phyloP scores from a whole-genome alignment of 2,113 vertebrate genomes.

The Erpornis zantholeuca region DNA sequence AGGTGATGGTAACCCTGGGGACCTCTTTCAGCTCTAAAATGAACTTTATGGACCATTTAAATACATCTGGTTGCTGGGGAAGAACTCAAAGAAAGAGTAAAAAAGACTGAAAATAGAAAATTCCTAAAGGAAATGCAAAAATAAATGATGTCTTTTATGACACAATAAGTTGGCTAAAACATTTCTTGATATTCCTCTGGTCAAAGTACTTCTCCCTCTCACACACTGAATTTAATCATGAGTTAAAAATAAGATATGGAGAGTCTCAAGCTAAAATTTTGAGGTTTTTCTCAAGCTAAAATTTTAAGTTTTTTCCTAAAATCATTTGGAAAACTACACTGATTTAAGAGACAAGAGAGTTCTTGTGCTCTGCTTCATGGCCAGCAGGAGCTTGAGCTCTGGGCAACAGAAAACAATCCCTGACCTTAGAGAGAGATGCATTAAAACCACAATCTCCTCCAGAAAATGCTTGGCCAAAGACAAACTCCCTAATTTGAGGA shows the following conservation, averaged over 20 bases:
- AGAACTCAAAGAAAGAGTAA: neutral
- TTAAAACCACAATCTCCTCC: neutral
- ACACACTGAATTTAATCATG: rapidly evolving
- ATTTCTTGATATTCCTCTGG: neutral
- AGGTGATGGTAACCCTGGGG: neutral
- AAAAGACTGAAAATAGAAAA: neutral
- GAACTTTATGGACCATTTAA: neutral
- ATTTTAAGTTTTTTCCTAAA: neutral
- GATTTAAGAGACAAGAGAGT: neutral
- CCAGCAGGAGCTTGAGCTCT: neutral
- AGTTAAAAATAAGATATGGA: neutral
- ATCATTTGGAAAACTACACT: rapidly evolving
- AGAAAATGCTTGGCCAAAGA: neutral
- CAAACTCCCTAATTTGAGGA: neutral
- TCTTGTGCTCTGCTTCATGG: neutral
- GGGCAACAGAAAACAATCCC: neutral
- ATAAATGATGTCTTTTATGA: neutral
- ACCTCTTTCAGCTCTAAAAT: neutral
- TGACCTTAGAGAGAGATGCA: neutral
- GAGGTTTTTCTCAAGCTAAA: neutral
- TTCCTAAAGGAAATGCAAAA: neutral
- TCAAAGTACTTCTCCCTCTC: neutral
- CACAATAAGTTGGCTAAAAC: neutral
- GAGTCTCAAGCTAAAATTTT: neutral
- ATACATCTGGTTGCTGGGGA: neutral